Evolutionary conservation across 2,113 vertebrate species (phyloP).

Genomic region (Rhabdornis inornatus): DNA sequence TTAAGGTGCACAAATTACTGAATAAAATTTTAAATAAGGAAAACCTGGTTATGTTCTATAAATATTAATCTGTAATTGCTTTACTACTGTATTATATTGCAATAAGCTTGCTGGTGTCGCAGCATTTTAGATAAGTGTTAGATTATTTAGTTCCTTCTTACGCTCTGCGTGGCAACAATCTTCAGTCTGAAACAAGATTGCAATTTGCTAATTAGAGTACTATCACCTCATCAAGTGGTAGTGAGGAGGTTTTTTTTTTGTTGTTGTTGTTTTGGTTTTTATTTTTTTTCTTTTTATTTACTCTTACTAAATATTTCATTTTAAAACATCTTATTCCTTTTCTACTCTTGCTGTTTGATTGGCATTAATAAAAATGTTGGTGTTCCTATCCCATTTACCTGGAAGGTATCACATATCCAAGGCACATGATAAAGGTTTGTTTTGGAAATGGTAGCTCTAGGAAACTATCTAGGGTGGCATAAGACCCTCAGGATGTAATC

Average conservation of each 20-base stretch:
- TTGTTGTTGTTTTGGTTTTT: too few relatives aligned
- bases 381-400: not conserved
- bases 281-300: not conserved
- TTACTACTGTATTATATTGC: constrained; percentile 58
- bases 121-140: constrained; percentile 63
- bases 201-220: constrained; percentile 39
- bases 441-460: not conserved
- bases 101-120: constrained; percentile 59
- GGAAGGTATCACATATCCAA: not conserved
- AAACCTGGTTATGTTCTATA: constrained; percentile 41
- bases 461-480: not conserved
- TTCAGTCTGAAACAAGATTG: constrained; percentile 59
- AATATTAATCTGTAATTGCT: constrained; percentile 64
- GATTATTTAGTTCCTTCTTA: constrained; percentile 65
- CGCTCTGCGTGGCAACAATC: constrained; percentile 40
- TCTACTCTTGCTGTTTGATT: not conserved
- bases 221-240: constrained; percentile 1
- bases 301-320: constrained; percentile 10
- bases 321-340: not conserved
- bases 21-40: constrained; percentile 44
- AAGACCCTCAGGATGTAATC: not conserved
- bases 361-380: not conserved
- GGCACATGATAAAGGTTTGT: not conserved
- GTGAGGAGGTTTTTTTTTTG: not conserved
- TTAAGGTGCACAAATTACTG: not conserved